Evolutionary conservation across 1,140 invertebrate genomes (phyloP), one percentile per base, ranked within the genome.

Genomic region (Leptinotarsa undecemlineata): DNA sequence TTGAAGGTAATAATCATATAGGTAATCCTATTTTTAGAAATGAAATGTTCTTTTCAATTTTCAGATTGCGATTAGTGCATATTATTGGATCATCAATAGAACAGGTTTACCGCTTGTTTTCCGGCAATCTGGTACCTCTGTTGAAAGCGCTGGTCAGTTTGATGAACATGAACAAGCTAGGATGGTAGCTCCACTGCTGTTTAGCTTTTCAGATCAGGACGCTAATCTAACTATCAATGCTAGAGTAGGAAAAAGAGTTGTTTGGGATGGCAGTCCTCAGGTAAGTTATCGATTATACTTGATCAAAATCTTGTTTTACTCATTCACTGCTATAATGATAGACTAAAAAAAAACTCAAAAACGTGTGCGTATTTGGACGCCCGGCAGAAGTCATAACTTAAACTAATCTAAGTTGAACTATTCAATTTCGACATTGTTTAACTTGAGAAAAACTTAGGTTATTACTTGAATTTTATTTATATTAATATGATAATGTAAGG

Each of bases 71-170:
- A 88, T 98, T 17, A 93, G 90, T 74, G 93, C 95, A 21, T 93
- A 94, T 1, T 98, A 94, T 86, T 99, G 98, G 97, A 91, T 99
- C 77, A 91, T 99, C 33, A 99, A 99, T 85, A 95, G 95, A 85
- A 96, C 95, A 17, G 97, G 97, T 0, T 87, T 99, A 57, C 96
- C 97, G 1, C 85, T 99, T n/a, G 92, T 99, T 21, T 97, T 98
- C 84, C 90, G 92, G 81, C 97, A 98, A 87, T 96, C 98, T 84
- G 95, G 95, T 11, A 90, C 90, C 14, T 88, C 87, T 5, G 81
- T 86, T 3, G 94, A 96, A 81, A 92, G 94, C 68, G 95, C 97
- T 3, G 98, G 97, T 13, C 98, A 99, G 86, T 96, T 94, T 84
- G 92, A 93, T 70, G 97, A 99, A 84, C 95, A 99, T 82, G 98